Base-by-base conservation (phyloP, 1,140 invertebrate genomes). In the Ostrea edulis region DNA sequence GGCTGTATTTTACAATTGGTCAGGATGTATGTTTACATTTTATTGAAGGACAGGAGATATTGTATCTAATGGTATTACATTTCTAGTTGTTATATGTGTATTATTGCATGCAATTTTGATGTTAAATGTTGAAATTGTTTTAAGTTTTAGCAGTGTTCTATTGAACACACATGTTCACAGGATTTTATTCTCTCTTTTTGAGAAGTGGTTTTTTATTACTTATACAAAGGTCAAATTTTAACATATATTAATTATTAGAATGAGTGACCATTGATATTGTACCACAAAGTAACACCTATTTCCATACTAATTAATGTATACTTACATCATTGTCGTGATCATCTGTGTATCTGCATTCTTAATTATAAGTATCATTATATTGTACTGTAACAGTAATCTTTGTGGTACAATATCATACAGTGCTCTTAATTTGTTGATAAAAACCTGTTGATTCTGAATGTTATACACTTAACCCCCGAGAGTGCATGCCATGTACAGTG, bases 21-120 rank as follows among this genome's bases (percentile, higher is more conserved):
- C 22, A 29, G 68, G 68, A 29, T 77, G 68, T 29, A 77, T 29
- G 29, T 77, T 77, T 77, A 77, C 68, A 77, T 35, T 77, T 77
- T 35, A 77, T 25, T 77, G 68, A 77, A 77, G 68, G 68, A 77
- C 68, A 77, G 68, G 68, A 77, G 68, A 77, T 77, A 77, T 77
- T 77, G 68, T 77, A 25, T 25, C 65, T 77, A 7, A 29, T 77
- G 68, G 68, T 77, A 77, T 77, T 77, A 77, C n/a, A 62, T 62
- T 77, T 77, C 68, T 29, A 12, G 25, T 77, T 77, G 65, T 68
- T 68, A 68, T 25, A 77, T 77, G 14, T 77, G 55, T 62, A 62
- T 62, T 77, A 77, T 77, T 77, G 68, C 68, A 77, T 77, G 68
- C 68, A 44, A 77, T 77, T 77, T 77, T 77, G 35, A 77, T 77